These are phyloP conservation scores for Hucho hucho DNA, from an alignment of 2,113 vertebrate species.

Conservation along the genomic window DNA sequence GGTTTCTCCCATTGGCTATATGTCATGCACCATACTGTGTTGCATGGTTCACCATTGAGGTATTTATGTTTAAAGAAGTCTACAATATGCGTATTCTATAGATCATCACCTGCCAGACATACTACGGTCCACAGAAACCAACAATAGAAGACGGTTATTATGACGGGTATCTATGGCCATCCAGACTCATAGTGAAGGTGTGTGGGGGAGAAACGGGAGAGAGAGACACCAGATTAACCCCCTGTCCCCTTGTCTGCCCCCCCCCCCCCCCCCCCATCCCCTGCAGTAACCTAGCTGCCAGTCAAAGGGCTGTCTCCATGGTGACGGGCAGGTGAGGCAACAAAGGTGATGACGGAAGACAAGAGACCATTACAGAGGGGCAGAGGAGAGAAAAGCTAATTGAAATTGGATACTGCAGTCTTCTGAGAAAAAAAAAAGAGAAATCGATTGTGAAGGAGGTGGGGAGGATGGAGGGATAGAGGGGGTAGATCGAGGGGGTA, in stretches of 20 bases:
- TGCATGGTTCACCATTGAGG: too few relatives aligned
- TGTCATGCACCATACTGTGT: too few relatives aligned
- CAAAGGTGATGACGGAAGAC: constrained; percentile 54
- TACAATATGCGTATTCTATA: too few relatives aligned
- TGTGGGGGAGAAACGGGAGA: too few relatives aligned
- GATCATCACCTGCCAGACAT: too few relatives aligned
- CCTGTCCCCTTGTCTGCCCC: not conserved
- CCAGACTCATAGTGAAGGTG: too few relatives aligned
- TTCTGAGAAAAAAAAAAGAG: constrained; percentile 13
- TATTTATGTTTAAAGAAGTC: too few relatives aligned
- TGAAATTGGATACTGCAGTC: constrained; percentile 56
- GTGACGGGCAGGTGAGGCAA: constrained; percentile 48
- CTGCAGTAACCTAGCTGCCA: constrained; percentile 3
- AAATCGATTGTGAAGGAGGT: not conserved
- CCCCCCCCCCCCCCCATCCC: not conserved
- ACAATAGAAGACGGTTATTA: too few relatives aligned
- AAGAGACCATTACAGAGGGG: constrained; percentile 45
- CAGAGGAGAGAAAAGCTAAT: constrained; percentile 49
- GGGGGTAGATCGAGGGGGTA: not conserved
- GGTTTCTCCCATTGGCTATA: too few relatives aligned
- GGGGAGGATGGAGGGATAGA: constrained; percentile 14
- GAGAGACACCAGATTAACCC: not conserved
- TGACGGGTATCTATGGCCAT: too few relatives aligned
- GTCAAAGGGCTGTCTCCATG: constrained; percentile 15
- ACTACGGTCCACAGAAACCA: too few relatives aligned